Evolutionary conservation across 2,888 invertebrate genomes (phyloP).

Genomic region (Tanytarsus gracilentus): DNA sequence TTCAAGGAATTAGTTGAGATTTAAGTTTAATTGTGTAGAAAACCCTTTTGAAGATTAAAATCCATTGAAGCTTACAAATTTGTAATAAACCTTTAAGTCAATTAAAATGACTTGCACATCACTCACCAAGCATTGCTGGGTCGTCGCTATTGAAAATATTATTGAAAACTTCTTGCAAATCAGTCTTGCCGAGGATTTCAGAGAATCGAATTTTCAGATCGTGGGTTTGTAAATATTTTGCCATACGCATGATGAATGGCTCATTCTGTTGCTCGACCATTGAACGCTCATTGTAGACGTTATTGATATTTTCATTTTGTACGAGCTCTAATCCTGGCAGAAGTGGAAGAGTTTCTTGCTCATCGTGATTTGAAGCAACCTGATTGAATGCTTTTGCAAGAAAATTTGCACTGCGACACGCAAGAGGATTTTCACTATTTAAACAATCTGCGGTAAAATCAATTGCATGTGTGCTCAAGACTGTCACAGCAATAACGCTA

Average conservation of each 20-base stretch:
- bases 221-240: conserved; percentile 60
- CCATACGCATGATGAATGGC: conserved; percentile 49
- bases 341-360: conserved; percentile 37
- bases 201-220: conserved; percentile 64
- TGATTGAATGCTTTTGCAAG: conserved; percentile 44
- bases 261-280: conserved; percentile 43
- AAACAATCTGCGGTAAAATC: conserved; percentile 32
- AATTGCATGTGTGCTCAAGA: background rate
- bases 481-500: background rate
- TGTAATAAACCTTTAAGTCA: too few species aligned
- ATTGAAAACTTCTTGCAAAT: conserved; percentile 51
- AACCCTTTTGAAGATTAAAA: too few species aligned
- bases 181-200: conserved; percentile 57
- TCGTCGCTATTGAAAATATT: conserved; percentile 43
- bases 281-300: conserved; percentile 37
- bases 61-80: too few species aligned
- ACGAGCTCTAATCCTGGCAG: conserved; percentile 41
- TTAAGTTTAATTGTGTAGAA: too few species aligned
- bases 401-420: conserved; percentile 43
- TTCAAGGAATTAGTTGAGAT: too few species aligned
- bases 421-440: conserved; percentile 39
- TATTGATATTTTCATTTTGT: conserved; percentile 30
- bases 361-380: conserved; percentile 42
- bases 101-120: too few species aligned
- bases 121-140: conserved; percentile 49